Base-by-base conservation (phyloP, 1,140 invertebrate species). In the Scaptomyza pallida region DNA sequence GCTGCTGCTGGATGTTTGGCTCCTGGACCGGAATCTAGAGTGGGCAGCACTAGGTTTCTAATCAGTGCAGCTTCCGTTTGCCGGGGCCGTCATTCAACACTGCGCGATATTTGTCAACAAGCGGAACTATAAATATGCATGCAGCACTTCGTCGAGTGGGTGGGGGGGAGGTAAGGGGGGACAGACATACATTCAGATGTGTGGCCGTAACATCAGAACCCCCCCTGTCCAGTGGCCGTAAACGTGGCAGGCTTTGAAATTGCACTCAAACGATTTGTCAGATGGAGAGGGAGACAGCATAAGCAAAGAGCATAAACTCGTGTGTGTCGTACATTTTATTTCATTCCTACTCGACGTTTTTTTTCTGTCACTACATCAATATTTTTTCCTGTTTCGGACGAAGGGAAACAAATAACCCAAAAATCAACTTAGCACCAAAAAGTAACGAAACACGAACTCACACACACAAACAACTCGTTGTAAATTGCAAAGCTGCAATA, bases 41-140 rank as follows among this genome's bases (percentile, higher is more conserved):
- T 57, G 64, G 76, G 61, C 59, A 64, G 68, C 75, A 68, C 77
- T 74, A 78, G 72, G 82, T 88, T 86, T 88, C 82, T 86, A 86
- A 86, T 86, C 81, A 86, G 81, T 86, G 77, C 77, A 86, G 77
- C 81, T 86, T 86, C 81, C 81, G 81, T 33, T 72, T 26, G 47
- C 17, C 68, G 60, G 60, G 50, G 55, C 44, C 63, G 81, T 74
- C 81, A 88, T 70, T 88, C 77, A 81, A 78, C 82, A 86, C 62
- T 16, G 82, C 59, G 81, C 69, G 82, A 86, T 82, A 86, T 86
- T 86, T 86, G 82, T 86, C 82, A 86, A 86, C 82, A 88, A 78
- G 78, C 82, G 82, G 82, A 88, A 88, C 82, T 86, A 86, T 86
- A 86, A 86, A 86, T 86, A 86, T 82, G 82, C 82, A 86, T 72